A percentile compares a stretch with the other conserved stretches of the same genome.
Conservation (phyloP, 23 tunicate species). For the Ciona savignyi region DNA sequence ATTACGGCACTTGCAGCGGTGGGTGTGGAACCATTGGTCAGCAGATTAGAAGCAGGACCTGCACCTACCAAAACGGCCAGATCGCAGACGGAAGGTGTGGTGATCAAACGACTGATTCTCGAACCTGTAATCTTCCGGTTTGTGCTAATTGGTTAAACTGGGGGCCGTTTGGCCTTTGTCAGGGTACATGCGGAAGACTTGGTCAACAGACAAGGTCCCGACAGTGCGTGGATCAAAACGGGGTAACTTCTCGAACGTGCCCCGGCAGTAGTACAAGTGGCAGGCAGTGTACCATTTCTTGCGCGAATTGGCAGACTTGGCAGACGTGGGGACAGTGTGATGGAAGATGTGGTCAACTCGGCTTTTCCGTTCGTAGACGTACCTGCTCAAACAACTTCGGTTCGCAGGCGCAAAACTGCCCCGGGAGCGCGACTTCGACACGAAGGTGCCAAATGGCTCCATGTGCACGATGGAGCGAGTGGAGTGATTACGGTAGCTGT, state of each 20-base stretch:
- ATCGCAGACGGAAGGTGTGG: background rate
- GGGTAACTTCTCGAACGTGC: background rate
- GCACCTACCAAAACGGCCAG: background rate
- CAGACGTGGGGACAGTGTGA: background rate
- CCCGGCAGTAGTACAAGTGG: background rate
- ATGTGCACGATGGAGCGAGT: background rate
- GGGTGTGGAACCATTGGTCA: background rate
- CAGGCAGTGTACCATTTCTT: background rate
- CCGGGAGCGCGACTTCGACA: background rate
- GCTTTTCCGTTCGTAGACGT: background rate
- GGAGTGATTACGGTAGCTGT: background rate
- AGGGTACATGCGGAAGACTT: background rate
- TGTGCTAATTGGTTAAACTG: background rate
- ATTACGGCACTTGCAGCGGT: background rate
- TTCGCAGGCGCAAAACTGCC: background rate
- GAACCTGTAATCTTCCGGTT: background rate
- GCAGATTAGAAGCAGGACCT: background rate
- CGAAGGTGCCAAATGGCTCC: background rate
- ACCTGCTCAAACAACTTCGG: background rate
- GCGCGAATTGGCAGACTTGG: background rate
- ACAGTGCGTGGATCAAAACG: background rate
- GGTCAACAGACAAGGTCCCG: background rate
- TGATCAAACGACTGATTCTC: background rate
- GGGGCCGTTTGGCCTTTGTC: background rate
- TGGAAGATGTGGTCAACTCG: background rate